These are phyloP conservation scores for Drosophila mayri DNA, from an alignment of 1,140 invertebrate genomes.

Conservation along the genomic window DNA sequence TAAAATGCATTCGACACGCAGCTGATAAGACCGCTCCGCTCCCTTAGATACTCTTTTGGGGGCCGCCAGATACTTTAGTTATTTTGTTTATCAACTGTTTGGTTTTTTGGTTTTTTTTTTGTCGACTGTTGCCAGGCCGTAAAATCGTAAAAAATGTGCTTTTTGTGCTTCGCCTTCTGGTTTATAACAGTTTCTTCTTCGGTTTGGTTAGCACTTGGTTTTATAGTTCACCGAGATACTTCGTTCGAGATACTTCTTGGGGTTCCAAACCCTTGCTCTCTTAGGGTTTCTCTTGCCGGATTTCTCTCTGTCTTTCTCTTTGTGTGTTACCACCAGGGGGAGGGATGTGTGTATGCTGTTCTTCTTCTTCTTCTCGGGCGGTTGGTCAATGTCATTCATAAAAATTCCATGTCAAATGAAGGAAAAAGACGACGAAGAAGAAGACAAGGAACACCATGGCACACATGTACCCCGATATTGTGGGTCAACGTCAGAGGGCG, in stretches of 20 bases:
- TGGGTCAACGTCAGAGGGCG: conserved; percentile 75
- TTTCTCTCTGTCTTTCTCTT: conserved; percentile 6
- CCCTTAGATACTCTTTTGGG: conserved; percentile 15
- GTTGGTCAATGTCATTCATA: conserved; percentile 79
- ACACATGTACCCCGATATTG: conserved; percentile 37
- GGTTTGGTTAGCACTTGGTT: conserved; percentile 39
- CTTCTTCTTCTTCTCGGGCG: conserved; percentile 30
- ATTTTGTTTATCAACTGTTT: conserved; percentile 50
- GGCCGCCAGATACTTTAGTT: conserved; percentile 42
- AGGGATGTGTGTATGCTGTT: conserved; percentile 27
- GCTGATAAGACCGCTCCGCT: conserved; percentile 44
- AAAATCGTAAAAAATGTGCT: conserved; percentile 55
- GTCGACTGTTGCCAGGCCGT: conserved; percentile 44
- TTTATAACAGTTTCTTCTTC: conserved; percentile 58
- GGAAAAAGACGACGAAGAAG: conserved; percentile 9
- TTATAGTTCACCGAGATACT: background rate
- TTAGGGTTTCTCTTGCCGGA: background rate
- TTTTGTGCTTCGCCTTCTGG: conserved; percentile 26
- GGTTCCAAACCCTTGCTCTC: conserved; percentile 7
- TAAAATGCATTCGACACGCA: conserved; percentile 47
- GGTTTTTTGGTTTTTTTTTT: conserved; percentile 2
- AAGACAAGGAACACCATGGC: conserved; percentile 12
- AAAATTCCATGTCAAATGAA: conserved; percentile 68
- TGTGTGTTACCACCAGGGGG: conserved; percentile 1
- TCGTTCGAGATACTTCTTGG: conserved; percentile 25